Evolutionary conservation across 1,140 invertebrate genomes (phyloP), one percentile per base, ranked within the genome.

Genomic region (Macrosteles quadrilineatus): DNA sequence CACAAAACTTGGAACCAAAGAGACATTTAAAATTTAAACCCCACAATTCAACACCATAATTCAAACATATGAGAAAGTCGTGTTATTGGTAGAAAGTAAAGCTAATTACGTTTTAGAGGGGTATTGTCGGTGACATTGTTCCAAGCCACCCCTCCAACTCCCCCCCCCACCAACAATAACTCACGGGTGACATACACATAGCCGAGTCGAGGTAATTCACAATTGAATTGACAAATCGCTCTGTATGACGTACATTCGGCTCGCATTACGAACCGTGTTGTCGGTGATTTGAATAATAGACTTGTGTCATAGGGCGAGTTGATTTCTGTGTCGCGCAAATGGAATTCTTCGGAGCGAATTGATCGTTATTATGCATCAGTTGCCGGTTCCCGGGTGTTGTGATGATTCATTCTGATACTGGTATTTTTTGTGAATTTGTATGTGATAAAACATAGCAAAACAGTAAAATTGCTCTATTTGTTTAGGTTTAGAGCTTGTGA

Each of bases 311-410:
- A 29, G 27, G 4, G 21, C 21, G 55, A 59, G 55, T 59, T 27
- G 21, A 29, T 59, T 67, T 67, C 65, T 45, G 12, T 50, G 65
- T 67, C 21, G 43, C 63, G 23, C 65, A 59, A 59, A 59, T 59
- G 55, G 55, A 25, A 25, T 59, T 59, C 55, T 59, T 59, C 55
- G 14, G 55, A 59, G 23, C 55, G 55, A 59, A 59, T 59, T 59
- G 55, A 59, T 59, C 55, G 23, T 27, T 59, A 59, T 59, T 59
- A 59, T 59, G 55, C 55, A 21, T 30, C 55, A 29, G 3, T 6
- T 14, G 32, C 14, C 14, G 4, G 32, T 4, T 4, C 4, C 14
- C 32, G 32, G 14, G 32, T 14, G 4, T 36, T 36, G 32, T 36
- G 32, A n/a, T 36, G 32, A 36, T 36, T 36, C 32, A 36, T 36